These are phyloP conservation scores for Paracanthobrama guichenoti DNA, from an alignment of 2,113 vertebrate genomes.

Conservation along the genomic window DNA sequence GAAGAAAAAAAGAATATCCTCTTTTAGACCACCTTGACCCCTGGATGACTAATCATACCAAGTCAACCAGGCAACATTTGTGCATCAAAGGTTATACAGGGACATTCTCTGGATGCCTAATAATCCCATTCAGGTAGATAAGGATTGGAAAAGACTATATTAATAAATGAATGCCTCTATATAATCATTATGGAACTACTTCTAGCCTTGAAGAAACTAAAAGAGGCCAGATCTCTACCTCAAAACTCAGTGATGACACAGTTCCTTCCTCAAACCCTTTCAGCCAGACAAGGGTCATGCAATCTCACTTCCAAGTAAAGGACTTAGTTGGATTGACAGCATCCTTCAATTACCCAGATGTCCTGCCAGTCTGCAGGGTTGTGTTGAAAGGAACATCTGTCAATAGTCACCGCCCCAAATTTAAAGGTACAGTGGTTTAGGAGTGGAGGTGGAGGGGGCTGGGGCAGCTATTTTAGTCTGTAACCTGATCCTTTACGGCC, in stretches of 20 bases:
- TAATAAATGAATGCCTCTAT: background rate
- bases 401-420: constrained; percentile 36
- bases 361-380: constrained; percentile 33
- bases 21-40: constrained; percentile 48
- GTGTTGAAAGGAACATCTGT: constrained; percentile 50
- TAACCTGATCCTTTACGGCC: constrained; percentile 68
- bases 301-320: constrained; percentile 31
- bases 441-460: constrained; percentile 47
- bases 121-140: background rate
- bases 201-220: background rate
- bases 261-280: constrained; percentile 12
- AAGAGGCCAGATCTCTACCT: background rate
- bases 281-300: constrained; percentile 30
- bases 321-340: constrained; percentile 39
- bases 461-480: constrained; percentile 67
- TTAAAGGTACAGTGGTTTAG: constrained; percentile 40
- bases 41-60: constrained; percentile 41
- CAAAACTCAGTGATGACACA: background rate
- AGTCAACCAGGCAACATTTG: constrained; percentile 34
- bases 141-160: background rate
- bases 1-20: constrained; percentile 2
- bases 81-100: no score
- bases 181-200: background rate
- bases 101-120: no score
- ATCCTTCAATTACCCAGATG: constrained; percentile 28